Evolutionary conservation across 2,113 vertebrate genomes (phyloP).

Genomic region (Recurvirostra avosetta): DNA sequence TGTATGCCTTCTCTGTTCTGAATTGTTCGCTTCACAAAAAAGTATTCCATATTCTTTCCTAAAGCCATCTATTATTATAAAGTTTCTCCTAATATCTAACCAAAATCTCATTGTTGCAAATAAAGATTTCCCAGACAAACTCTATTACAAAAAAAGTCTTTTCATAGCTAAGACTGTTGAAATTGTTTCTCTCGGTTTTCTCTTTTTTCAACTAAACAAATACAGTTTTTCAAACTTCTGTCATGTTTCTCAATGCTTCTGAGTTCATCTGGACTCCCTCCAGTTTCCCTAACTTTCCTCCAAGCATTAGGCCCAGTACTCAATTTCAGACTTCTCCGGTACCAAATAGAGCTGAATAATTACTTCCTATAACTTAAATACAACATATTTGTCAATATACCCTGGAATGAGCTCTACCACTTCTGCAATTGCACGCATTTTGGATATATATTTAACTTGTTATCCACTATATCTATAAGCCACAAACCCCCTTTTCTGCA

Average conservation of each 20-base stretch:
- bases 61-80: neutral
- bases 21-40: neutral
- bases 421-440: neutral
- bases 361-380: neutral
- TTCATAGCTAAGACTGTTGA: neutral
- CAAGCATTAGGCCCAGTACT: neutral
- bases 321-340: neutral
- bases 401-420: neutral
- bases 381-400: neutral
- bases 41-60: neutral
- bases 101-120: neutral
- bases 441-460: conserved; percentile 8
- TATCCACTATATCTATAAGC: neutral
- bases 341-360: neutral
- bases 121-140: neutral
- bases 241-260: neutral
- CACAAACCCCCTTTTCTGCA: neutral
- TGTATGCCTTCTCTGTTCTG: neutral
- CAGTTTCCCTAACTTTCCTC: neutral
- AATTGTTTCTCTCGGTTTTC: neutral
- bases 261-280: neutral
- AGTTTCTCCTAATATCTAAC: neutral
- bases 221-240: neutral
- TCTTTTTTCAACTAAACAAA: neutral
- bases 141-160: neutral